phyloP scores from a whole-genome alignment of 2,113 vertebrate species.

The Origma solitaria region DNA sequence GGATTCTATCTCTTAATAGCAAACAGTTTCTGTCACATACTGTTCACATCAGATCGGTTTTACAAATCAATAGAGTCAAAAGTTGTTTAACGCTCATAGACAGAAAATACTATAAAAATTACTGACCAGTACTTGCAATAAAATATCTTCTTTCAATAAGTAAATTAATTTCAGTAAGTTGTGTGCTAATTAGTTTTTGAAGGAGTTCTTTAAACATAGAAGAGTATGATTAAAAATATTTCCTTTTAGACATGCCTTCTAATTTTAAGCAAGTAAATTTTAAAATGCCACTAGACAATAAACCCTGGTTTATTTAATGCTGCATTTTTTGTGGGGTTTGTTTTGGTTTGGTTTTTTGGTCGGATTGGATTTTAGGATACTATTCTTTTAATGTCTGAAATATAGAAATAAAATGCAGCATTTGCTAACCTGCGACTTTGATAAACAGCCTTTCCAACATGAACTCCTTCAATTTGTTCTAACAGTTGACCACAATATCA shows the following conservation, averaged over 20 bases:
- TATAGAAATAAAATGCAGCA: neutral
- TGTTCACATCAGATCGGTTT: conserved; percentile 74
- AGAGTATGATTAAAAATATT: neutral
- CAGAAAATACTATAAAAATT: conserved; percentile 60
- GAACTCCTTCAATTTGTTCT: neutral
- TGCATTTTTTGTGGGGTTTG: neutral
- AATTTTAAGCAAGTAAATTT: neutral
- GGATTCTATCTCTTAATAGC: conserved; percentile 81
- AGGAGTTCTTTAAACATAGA: neutral
- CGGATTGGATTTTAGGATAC: neutral
- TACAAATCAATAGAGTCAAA: conserved; percentile 74
- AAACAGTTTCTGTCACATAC: conserved; percentile 70
- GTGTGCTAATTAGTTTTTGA: conserved; percentile 36
- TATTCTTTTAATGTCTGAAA: neutral
- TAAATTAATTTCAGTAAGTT: conserved; percentile 66
- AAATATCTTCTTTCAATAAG: conserved; percentile 59
- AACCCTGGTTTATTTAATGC: neutral
- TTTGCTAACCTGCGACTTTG: neutral
- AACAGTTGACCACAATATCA: neutral
- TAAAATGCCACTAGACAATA: neutral
- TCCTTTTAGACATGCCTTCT: neutral
- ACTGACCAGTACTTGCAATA: conserved; percentile 68
- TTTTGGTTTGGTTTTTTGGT: neutral
- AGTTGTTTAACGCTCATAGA: conserved; percentile 50
- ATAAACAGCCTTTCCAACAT: neutral